Percentiles rank a stretch among this genome's conserved stretches.
Conservation (phyloP, 2,797 vertebrate genomes). For the Molossus alvarezi region DNA sequence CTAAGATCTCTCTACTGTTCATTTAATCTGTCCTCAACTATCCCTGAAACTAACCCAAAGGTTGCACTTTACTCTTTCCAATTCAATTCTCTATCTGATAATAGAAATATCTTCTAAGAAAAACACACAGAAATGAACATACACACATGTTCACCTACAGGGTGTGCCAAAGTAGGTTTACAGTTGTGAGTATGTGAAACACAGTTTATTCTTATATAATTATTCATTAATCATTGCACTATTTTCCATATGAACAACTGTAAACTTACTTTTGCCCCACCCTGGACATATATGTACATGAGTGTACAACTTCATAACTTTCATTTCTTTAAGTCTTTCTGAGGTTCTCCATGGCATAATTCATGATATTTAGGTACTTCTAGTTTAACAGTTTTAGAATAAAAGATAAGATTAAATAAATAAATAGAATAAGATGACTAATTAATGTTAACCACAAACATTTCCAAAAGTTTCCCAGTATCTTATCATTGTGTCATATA, state of each 20-base stretch:
- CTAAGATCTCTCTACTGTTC: not conserved
- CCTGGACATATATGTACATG: not conserved
- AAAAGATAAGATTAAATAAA: not conserved
- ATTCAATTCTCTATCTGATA: not conserved
- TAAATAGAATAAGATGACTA: not conserved
- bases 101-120: constrained; percentile 7
- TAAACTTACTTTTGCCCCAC: not conserved
- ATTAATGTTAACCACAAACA: not conserved
- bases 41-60: not conserved
- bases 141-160: not conserved
- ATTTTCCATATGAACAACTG: not conserved
- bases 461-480: not conserved
- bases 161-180: not conserved
- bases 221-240: not conserved
- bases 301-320: not conserved
- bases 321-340: not conserved
- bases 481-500: not conserved
- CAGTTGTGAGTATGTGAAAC: not conserved
- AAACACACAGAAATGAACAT: not conserved
- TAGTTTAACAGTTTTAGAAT: not conserved
- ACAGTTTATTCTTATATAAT: not conserved
- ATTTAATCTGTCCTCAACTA: not conserved
- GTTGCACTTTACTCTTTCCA: not conserved
- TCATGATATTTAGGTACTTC: not conserved
- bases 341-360: not conserved